A percentile compares a stretch with the other conserved stretches of the same genome.
Conservation (phyloP, 2,888 invertebrate species). For the Aphrophora alni region DNA sequence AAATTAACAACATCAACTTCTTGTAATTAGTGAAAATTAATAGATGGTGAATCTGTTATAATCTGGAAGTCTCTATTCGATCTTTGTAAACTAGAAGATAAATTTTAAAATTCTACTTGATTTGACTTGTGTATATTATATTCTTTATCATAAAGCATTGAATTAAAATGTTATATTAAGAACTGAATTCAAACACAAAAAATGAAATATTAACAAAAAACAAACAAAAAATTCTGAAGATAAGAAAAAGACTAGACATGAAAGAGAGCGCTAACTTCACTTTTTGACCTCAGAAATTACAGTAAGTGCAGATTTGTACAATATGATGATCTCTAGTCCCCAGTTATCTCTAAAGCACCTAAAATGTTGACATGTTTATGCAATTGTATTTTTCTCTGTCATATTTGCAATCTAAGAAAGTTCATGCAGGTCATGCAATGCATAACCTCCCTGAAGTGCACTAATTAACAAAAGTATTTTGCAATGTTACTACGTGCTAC, state of each 20-base stretch:
- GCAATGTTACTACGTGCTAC: not conserved
- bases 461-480: not conserved
- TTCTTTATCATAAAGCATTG: no score
- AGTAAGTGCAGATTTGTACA: not conserved
- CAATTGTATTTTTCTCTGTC: not conserved
- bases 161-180: no score
- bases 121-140: no score
- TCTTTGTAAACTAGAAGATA: no score
- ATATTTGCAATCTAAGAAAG: not conserved
- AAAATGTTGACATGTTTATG: slow-evolving; percentile 5
- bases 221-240: no score
- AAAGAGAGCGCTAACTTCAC: not conserved
- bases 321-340: not conserved
- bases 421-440: not conserved
- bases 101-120: no score
- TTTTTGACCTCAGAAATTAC: not conserved
- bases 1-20: no score
- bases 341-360: not conserved
- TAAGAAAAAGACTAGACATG: not conserved
- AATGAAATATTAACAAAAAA: no score
- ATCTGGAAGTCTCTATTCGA: no score
- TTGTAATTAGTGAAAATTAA: no score
- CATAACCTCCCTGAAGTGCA: not conserved
- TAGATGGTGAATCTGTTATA: no score
- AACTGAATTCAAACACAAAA: no score